phyloP scores from a whole-genome alignment of 2,888 invertebrate species.

The Dolichopus griseipennis region DNA sequence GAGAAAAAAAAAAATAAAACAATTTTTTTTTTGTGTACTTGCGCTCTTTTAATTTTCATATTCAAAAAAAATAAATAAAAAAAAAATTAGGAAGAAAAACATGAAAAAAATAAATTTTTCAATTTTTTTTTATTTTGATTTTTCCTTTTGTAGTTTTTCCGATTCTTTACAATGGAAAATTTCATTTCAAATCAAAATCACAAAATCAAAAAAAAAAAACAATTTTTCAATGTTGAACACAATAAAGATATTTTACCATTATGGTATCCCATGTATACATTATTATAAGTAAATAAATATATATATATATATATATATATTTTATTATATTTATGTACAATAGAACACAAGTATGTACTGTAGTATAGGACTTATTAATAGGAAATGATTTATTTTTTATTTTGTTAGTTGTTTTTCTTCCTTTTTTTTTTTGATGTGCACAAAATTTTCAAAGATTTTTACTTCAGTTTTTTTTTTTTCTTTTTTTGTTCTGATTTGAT shows the following conservation, averaged over 20 bases:
- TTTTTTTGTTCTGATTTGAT: neutral
- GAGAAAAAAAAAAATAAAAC: too few species aligned
- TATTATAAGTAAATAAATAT: too few species aligned
- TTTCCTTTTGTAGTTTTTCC: neutral
- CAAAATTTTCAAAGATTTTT: constrained; percentile 4
- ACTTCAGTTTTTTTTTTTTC: neutral
- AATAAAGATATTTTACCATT: neutral
- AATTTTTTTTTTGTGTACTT: too few species aligned
- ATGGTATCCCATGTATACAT: neutral
- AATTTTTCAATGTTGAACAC: neutral
- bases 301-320: too few species aligned
- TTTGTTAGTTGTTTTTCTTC: too few species aligned
- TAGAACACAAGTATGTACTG: too few species aligned
- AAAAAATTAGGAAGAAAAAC: neutral
- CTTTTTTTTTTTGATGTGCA: neutral
- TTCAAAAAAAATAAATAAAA: neutral
- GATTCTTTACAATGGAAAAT: neutral
- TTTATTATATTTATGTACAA: too few species aligned
- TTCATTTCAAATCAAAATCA: neutral
- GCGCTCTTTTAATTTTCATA: neutral
- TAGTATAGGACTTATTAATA: neutral
- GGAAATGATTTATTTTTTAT: too few species aligned
- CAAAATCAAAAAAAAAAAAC: neutral
- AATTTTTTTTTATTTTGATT: neutral
- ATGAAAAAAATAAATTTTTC: neutral